Conservation (phyloP, 2,113 vertebrate species). For the Arothron firmamentum region DNA sequence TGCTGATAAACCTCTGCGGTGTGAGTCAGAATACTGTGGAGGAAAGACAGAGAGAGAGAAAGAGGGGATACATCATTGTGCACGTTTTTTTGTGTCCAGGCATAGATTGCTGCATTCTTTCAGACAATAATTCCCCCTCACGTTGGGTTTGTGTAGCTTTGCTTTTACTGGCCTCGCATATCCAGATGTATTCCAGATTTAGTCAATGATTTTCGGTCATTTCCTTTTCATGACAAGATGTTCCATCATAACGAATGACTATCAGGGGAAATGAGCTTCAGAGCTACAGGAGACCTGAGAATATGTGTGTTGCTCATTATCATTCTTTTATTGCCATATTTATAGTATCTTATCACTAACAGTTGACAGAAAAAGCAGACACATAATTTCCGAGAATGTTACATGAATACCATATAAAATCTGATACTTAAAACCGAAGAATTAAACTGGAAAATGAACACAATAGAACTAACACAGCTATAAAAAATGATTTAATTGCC, state of each 20-base stretch:
- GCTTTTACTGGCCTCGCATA: conserved; percentile 26
- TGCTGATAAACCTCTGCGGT: conserved; percentile 68
- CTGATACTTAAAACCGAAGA: background rate
- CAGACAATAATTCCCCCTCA: conserved; percentile 34
- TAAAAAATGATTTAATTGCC: too few species aligned
- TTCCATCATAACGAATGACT: conserved; percentile 35
- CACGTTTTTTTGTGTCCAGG: conserved; percentile 36
- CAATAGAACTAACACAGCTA: too few species aligned
- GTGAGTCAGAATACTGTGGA: conserved; percentile 57
- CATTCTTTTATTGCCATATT: conserved; percentile 31
- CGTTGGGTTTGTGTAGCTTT: conserved; percentile 32
- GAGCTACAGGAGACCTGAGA: conserved; percentile 4
- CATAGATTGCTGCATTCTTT: conserved; percentile 25
- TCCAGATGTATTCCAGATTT: conserved; percentile 33
- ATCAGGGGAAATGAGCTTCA: conserved; percentile 24
- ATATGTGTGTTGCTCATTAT: conserved; percentile 30
- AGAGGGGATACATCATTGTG: conserved; percentile 19
- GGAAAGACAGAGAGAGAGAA: conserved; percentile 28
- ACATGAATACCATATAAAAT: too few species aligned
- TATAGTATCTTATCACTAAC: conserved; percentile 12
- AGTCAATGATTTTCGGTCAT: conserved; percentile 23
- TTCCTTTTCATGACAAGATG: conserved; percentile 29
- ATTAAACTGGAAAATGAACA: too few species aligned
- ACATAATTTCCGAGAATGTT: too few species aligned
- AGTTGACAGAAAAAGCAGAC: too few species aligned